Evolutionary conservation across 2,113 vertebrate genomes (phyloP).

Genomic region (Choloepus hoffmanni): DNA sequence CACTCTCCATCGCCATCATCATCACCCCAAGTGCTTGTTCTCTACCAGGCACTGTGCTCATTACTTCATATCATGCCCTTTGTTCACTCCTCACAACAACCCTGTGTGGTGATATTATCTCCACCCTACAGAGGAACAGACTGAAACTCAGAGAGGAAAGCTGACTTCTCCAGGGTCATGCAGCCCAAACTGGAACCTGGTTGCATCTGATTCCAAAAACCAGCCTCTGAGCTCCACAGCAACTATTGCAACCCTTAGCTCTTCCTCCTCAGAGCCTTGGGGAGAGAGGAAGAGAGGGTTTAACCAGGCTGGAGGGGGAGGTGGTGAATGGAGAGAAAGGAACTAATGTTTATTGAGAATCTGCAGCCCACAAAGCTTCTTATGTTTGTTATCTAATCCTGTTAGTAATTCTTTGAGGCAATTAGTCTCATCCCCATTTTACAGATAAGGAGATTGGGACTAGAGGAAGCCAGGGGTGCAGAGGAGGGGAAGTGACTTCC

Average conservation of each 20-base stretch:
- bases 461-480: background rate
- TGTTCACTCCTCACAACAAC: background rate
- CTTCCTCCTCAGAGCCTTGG: background rate
- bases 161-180: background rate
- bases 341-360: background rate
- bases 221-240: background rate
- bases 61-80: background rate
- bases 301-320: background rate
- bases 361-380: background rate
- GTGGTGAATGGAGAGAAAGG: background rate
- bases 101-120: no score
- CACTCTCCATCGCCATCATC: background rate
- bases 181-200: background rate
- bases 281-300: background rate
- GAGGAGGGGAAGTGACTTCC: background rate
- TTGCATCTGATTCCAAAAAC: background rate
- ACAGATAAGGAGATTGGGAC: background rate
- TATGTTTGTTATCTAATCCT: background rate
- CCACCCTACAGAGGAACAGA: background rate
- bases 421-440: background rate
- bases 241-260: background rate
- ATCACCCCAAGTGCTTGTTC: fast-evolving
- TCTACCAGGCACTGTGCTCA: background rate
- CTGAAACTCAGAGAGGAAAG: background rate
- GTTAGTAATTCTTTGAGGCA: background rate